Conservation (phyloP, 2,888 invertebrate genomes). For the Ganaspis brasiliensis region DNA sequence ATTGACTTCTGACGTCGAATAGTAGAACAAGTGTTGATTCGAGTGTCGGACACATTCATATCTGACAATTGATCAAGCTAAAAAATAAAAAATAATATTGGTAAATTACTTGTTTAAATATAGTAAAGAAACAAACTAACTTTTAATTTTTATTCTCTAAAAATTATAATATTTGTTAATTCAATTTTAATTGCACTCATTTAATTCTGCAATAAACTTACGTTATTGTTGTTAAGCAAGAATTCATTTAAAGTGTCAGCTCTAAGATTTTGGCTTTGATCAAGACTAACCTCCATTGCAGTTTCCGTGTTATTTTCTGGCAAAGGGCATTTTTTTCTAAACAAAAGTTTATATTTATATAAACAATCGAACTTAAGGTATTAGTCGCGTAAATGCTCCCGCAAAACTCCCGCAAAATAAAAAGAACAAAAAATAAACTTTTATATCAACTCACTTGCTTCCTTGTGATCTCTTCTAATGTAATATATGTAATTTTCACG, state of each 20-base stretch:
- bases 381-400: too few species aligned
- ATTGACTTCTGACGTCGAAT: slow-evolving; percentile 7
- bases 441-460: too few species aligned
- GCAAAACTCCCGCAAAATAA: too few species aligned
- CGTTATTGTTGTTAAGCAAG: neutral
- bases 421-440: too few species aligned
- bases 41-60: neutral
- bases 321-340: neutral
- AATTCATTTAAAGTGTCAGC: neutral
- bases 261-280: too few species aligned
- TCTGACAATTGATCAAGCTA: slow-evolving; percentile 2
- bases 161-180: slow-evolving; percentile 1
- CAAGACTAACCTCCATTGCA: neutral
- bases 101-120: neutral
- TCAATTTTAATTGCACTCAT: neutral
- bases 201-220: neutral
- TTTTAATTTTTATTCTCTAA: neutral
- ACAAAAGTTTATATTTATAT: too few species aligned
- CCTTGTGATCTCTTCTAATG: too few species aligned
- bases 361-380: too few species aligned
- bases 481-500: too few species aligned
- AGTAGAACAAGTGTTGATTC: too few species aligned
- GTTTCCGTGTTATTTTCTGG: neutral
- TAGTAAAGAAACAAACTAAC: neutral
- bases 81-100: neutral